phyloP scores from a whole-genome alignment of 2,888 invertebrate genomes.

The Onthophagus sagittarius region DNA sequence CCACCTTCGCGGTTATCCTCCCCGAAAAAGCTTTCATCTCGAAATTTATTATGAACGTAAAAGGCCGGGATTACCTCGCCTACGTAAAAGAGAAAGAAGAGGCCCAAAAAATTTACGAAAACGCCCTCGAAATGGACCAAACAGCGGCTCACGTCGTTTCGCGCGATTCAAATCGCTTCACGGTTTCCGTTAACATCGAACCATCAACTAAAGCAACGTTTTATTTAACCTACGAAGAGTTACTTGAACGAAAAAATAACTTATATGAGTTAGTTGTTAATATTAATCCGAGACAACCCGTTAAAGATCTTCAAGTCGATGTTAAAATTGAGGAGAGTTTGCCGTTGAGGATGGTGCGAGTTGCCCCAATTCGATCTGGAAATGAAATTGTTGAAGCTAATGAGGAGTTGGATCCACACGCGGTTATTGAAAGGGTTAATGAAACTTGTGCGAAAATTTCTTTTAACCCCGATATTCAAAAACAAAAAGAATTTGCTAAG shows the following conservation, averaged over 20 bases:
- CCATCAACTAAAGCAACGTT: constrained; percentile 62
- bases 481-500: constrained; percentile 55
- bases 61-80: constrained; percentile 60
- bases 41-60: constrained; percentile 64
- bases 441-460: constrained; percentile 45
- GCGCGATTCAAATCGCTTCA: constrained; percentile 67
- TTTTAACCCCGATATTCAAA: constrained; percentile 58
- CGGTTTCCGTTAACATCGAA: constrained; percentile 65
- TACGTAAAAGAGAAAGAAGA: constrained; percentile 64
- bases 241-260: constrained; percentile 60
- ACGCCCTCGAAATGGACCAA: constrained; percentile 57
- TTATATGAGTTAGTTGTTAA: constrained; percentile 67
- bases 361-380: constrained; percentile 62
- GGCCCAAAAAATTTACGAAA: constrained; percentile 52
- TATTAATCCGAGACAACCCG: constrained; percentile 63
- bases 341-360: constrained; percentile 57
- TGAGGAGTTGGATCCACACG: constrained; percentile 47
- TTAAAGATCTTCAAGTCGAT: constrained; percentile 61
- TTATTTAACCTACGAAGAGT: constrained; percentile 69
- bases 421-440: constrained; percentile 35
- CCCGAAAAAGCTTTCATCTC: constrained; percentile 70
- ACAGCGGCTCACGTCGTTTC: constrained; percentile 63
- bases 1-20: constrained; percentile 61
- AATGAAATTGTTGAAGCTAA: constrained; percentile 59
- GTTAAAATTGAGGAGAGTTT: constrained; percentile 57